Conservation (phyloP, 2,888 invertebrate genomes). For the Lepidocyrtinus sp. region DNA sequence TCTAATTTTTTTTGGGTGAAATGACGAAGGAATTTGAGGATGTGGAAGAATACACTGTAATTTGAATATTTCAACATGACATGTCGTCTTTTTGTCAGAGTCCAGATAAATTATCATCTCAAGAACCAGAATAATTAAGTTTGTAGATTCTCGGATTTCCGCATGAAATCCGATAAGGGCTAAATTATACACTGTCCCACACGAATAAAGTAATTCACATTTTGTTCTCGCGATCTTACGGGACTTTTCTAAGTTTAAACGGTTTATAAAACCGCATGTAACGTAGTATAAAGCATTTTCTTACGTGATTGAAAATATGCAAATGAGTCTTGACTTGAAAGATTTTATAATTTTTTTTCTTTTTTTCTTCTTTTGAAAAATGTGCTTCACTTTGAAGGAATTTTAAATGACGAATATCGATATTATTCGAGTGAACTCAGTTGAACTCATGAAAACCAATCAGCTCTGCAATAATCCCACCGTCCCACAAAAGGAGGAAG, state of each 20-base stretch:
- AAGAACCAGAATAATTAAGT: too few relatives aligned
- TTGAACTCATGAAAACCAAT: slow-evolving; percentile 1
- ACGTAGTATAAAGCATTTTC: too few relatives aligned
- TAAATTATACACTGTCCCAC: background rate
- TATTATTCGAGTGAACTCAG: background rate
- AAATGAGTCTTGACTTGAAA: too few relatives aligned
- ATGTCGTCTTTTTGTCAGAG: background rate
- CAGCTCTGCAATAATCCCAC: background rate
- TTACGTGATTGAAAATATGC: background rate
- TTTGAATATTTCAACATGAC: slow-evolving; percentile 3
- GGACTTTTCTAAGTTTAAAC: background rate
- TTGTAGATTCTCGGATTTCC: background rate
- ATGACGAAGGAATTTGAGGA: background rate
- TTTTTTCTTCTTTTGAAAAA: too few relatives aligned
- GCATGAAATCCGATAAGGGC: background rate
- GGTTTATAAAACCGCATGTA: background rate
- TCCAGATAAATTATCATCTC: background rate
- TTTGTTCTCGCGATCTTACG: background rate
- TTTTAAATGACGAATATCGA: too few relatives aligned
- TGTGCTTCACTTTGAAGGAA: too few relatives aligned
- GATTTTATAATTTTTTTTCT: too few relatives aligned
- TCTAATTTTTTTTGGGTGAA: background rate
- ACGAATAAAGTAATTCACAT: background rate
- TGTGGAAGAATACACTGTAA: background rate
- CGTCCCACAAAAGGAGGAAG: slow-evolving; percentile 8